Base-by-base conservation (phyloP, 2,888 invertebrate genomes). In the Melanchra persicariae region DNA sequence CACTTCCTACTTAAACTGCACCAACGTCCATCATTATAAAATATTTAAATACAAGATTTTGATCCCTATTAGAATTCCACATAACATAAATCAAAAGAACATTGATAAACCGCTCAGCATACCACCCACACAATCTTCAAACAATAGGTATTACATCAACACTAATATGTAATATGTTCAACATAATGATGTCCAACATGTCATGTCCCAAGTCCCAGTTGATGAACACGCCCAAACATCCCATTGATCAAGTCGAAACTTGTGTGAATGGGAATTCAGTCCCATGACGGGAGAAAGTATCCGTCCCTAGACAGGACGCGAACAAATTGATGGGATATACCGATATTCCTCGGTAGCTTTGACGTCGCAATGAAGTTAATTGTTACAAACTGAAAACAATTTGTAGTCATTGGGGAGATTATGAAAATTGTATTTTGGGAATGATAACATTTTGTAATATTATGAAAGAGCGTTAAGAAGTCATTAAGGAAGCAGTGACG, bases 61-160 rank as follows among this genome's bases (percentile, higher is more conserved):
- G 57, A 60, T 64, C 57, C 30, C 37, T 51, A 40, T 72, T 26
- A 47, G n/a, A 49, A 58, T 34, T 49, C 43, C 26, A 2, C 22
- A 51, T 47, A n/a, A 55, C 34, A 57, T 26, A 34, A 70, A 62
- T 68, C 75, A 78, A 68, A 63, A 55, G 52, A 55, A 68, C 34
- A 2, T 12, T 66, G 55, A 70, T 79, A 66, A 62, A 55, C 61
- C 17, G 63, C 61, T 59, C 62, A 51, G 22, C 22, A 34, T 59
- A 70, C 77, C 47, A 71, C 78, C 79, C 79, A 81, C 82, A 59
- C 58, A 22, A 47, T 65, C 67, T 60, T 72, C 60, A 52, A 69
- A 70, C 73, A 81, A 75, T 76, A 61, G 71, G 43, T 61, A 74
- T 77, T 80, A 66, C 73, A 77, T 72, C 71, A 74, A 73, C 64